phyloP scores from a whole-genome alignment of 2,797 vertebrate genomes.

The Poliocrania exsul region DNA sequence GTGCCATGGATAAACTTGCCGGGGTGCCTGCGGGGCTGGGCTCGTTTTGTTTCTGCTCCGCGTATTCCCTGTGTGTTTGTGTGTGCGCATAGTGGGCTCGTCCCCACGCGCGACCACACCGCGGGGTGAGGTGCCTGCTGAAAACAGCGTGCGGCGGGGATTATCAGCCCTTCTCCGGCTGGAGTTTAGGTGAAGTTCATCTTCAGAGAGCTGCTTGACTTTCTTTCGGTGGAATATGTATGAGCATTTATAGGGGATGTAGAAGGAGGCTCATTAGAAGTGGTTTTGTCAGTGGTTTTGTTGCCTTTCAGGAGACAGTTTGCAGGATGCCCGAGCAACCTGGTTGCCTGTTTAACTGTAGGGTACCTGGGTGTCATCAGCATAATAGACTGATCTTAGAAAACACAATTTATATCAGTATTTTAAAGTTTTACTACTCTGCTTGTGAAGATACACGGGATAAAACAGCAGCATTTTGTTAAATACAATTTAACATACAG shows the following conservation, averaged over 20 bases:
- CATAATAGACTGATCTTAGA: neutral
- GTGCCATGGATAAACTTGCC: neutral
- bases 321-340: neutral
- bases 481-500: neutral
- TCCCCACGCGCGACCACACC: neutral
- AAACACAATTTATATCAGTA: neutral
- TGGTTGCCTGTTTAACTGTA: neutral
- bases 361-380: neutral
- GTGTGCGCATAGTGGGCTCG: neutral
- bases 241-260: slow-evolving; percentile 19
- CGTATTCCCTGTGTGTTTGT: too few relatives aligned
- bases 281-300: neutral
- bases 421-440: neutral
- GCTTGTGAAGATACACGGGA: neutral
- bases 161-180: neutral
- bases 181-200: slow-evolving; percentile 71
- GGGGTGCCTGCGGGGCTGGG: neutral
- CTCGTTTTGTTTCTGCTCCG: neutral
- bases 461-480: neutral
- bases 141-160: neutral
- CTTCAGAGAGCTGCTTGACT: slow-evolving; percentile 36
- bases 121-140: neutral
- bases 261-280: neutral
- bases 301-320: neutral
- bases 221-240: slow-evolving; percentile 5